phyloP scores from a whole-genome alignment of 2,113 vertebrate species.

The Fregetta grallaria region DNA sequence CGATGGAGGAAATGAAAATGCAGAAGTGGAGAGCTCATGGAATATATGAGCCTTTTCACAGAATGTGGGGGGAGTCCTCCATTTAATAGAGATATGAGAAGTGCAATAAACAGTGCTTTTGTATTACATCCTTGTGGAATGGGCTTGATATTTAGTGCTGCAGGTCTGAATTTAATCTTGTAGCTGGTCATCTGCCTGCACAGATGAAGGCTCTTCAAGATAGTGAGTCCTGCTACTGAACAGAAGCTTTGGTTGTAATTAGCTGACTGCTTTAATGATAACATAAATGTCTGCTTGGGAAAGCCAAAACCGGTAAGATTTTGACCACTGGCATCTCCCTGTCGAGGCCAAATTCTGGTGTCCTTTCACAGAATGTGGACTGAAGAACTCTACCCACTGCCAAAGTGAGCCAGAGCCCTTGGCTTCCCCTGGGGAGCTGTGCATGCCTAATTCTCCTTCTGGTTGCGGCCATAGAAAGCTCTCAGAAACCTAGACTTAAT shows the following conservation, averaged over 20 bases:
- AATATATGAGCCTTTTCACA: neutral
- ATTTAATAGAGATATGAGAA: neutral
- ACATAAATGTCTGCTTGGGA: neutral
- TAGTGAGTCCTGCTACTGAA: neutral
- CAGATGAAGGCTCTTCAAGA: neutral
- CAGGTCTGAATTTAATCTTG: neutral
- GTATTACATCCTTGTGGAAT: neutral
- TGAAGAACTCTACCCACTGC: neutral
- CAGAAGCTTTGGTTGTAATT: neutral
- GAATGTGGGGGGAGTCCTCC: neutral
- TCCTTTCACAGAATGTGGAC: neutral
- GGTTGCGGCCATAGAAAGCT: neutral
- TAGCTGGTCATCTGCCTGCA: neutral
- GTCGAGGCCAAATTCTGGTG: neutral
- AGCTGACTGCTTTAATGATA: neutral
- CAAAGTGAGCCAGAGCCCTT: neutral
- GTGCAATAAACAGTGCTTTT: neutral
- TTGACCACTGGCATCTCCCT: neutral
- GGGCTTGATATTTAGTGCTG: neutral
- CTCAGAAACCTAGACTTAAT: neutral
- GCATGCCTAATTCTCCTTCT: neutral
- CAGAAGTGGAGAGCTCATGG: neutral
- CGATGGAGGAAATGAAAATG: neutral
- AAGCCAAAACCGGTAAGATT: neutral
- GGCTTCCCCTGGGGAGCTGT: neutral